phyloP scores from a whole-genome alignment of 1,140 invertebrate genomes.

The Polyergus mexicanus region DNA sequence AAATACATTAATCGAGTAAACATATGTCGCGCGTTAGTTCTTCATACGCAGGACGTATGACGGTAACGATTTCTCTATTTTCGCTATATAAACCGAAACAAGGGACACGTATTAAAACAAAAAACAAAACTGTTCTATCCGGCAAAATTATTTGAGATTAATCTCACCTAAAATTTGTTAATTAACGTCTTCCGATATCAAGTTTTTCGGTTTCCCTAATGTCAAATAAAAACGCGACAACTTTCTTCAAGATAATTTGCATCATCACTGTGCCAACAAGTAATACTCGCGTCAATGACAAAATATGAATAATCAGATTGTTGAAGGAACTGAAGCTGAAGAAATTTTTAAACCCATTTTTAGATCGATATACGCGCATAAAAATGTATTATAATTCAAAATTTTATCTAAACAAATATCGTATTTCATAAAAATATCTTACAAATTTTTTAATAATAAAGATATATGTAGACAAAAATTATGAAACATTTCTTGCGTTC shows the following conservation, averaged over 20 bases:
- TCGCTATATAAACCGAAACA: not conserved
- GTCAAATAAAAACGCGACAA: not conserved
- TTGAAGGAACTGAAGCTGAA: not conserved
- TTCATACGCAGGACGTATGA: not conserved
- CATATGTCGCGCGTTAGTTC: conserved; percentile 39
- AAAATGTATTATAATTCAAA: not conserved
- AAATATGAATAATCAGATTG: conserved; percentile 23
- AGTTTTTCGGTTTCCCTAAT: no score
- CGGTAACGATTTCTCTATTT: conserved; percentile 9
- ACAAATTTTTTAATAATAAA: no score
- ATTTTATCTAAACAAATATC: not conserved
- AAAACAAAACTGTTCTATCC: not conserved
- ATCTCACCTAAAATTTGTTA: not conserved
- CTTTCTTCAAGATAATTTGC: not conserved
- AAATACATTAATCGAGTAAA: conserved; percentile 46
- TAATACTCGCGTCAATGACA: conserved; percentile 12
- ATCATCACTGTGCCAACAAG: not conserved
- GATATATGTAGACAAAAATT: not conserved
- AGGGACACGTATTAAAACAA: no score
- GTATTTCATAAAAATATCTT: not conserved
- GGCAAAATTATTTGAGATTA: not conserved
- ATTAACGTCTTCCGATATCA: not conserved
- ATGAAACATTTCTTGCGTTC: not conserved
- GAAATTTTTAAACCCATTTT: not conserved
- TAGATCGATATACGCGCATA: not conserved